Evolutionary conservation across 2,888 invertebrate genomes (phyloP), one percentile per base, ranked within the genome.

Genomic region (Ormia ochracea): DNA sequence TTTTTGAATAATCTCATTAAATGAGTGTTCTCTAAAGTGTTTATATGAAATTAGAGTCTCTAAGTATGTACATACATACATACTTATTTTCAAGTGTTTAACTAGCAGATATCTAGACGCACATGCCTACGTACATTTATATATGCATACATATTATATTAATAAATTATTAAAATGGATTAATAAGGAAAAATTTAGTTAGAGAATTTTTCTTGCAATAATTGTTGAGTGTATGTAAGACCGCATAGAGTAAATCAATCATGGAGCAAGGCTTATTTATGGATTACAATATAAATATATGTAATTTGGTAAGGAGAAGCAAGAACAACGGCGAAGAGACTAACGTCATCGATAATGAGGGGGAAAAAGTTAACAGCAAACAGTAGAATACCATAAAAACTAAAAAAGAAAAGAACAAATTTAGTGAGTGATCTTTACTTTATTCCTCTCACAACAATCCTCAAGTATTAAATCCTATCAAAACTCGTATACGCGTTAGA

Each of bases 271-370:
- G 43, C 14, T 61, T 50, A n/a, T n/a, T n/a, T n/a, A 31, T 41
- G 52, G 72, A 17, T 54, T 59, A 54, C 48, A 26, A 33, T 68
- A 23, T 61, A 54, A 76, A 50, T 63, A n/a, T n/a, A n/a, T n/a
- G 43, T 69, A 65, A 65, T 52, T 65, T 14, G 58, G 41, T 36
- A 41, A 50, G 17, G 43, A 61, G 10, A 26, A 52, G 58, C 63
- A 17, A 36, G 9, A 36, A 73, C 14, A 66, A 50, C 36, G 65
- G 69, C 50, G 17, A 50, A 72, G 61, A 63, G 61, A 72, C 75
- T 48, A 66, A 80, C 76, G 76, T 80, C 80, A 76, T 76, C 76
- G 76, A 72, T 72, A 72, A 80, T 63, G 33, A 56, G 26, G 72
- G 76, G 72, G 72, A 80, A 80, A 61, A 38, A 52, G n/a, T n/a